Base-by-base conservation (phyloP, 2,888 invertebrate species). In the Poecilus cupreus region DNA sequence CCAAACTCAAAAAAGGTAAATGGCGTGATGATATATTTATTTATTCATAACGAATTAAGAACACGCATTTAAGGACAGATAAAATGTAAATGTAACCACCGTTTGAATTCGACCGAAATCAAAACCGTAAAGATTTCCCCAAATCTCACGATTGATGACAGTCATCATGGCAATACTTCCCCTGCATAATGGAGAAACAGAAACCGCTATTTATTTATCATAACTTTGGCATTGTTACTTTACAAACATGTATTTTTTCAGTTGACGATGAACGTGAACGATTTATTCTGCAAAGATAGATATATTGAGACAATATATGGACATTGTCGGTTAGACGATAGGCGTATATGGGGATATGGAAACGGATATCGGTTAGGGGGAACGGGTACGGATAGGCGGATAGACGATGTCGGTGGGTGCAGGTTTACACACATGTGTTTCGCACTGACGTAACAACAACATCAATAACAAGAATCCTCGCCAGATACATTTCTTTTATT, bases 401-500 rank as follows among this genome's bases (percentile, higher is more conserved):
- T 18, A 22, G 51, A 18, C 51, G 51, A 18, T 0, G 8, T 13
- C 1, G 18, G 16, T 13, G 8, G 51, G 2, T 8, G 51, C 13
- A 51, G 51, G 51, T 51, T 18, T 51, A 32, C 32, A 51, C 51
- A 51, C 51, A 51, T 51, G 18, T 51, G 51, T 13, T 51, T 22
- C 51, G 18, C 18, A 51, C 51, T 51, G 51, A 51, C 18, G 51
- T 51, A 51, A 18, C 51, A 22, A 51, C 51, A 51, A 51, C 51
- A 51, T 51, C 51, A 51, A 51, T 51, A 51, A 51, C 51, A 13
- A 18, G 51, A 51, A 51, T 51, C 51, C 51, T 13, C 16, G 51
- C 18, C 18, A 51, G 51, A 51, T 51, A 51, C 18, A 51, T 51
- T 51, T 51, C 51, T 51, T 51, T 51, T 51, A 51, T 51, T 51